Evolutionary conservation across 2,888 invertebrate species (phyloP).

Genomic region (Thera obeliscata): DNA sequence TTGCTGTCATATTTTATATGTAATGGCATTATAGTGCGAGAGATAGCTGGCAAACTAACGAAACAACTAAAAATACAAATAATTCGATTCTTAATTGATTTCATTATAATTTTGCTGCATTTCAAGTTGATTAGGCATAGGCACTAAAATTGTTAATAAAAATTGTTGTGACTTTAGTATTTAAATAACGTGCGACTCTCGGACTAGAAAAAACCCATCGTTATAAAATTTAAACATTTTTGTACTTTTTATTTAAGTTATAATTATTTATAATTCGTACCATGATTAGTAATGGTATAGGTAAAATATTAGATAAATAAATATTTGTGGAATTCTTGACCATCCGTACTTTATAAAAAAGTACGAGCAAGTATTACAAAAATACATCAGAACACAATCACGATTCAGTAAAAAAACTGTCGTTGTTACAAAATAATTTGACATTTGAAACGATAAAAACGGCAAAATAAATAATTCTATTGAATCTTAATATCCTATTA

Average conservation of each 20-base stretch:
- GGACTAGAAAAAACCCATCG: constrained; percentile 36
- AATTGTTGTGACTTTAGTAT: constrained; percentile 24
- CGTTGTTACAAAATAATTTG: neutral
- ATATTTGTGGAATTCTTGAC: constrained; percentile 10
- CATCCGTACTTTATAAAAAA: neutral
- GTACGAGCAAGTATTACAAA: neutral
- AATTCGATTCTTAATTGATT: neutral
- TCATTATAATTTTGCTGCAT: constrained; percentile 13
- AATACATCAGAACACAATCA: neutral
- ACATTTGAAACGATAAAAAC: neutral
- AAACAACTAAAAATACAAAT: neutral
- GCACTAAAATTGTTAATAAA: constrained; percentile 23
- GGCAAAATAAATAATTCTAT: constrained; percentile 7
- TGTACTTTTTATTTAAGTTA: constrained; percentile 29
- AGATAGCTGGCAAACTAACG: constrained; percentile 10
- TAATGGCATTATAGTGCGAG: constrained; percentile 27
- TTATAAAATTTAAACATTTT: constrained; percentile 28
- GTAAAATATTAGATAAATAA: constrained; percentile 2
- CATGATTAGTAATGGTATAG: constrained; percentile 11
- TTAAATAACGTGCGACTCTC: constrained; percentile 20
- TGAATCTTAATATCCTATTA: neutral
- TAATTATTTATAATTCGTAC: constrained; percentile 14
- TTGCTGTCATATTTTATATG: constrained; percentile 27
- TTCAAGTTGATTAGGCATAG: constrained; percentile 18
- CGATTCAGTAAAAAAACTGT: neutral